Base-by-base conservation (phyloP, 92 coral and sea anemone genomes). In the Pocillopora meandrina region DNA sequence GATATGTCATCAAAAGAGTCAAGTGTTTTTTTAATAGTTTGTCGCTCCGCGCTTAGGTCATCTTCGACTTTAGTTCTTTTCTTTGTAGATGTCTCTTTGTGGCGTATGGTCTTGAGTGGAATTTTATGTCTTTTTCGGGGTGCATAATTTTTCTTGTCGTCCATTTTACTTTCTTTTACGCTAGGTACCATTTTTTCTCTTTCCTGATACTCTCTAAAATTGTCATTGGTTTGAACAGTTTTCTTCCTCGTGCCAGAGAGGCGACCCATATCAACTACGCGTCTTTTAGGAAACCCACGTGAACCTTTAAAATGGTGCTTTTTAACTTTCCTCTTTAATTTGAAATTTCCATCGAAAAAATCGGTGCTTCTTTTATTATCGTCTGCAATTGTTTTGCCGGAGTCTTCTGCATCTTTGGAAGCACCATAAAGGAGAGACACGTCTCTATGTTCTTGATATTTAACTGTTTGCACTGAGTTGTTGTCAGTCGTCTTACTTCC, bases 1-100 rank as follows among this genome's bases (percentile, higher is more conserved):
- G 85, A 91, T 59, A 94, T 61, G 63, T 92, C 91, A 63, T 94
- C 95, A 7, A 94, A 59, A 33, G 74, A 86, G 77, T 81, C 79
- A 16, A 91, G 82, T 0, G 88, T 58, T 57, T 81, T 92, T 16
- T 61, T 90, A 61, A 94, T 94, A 70, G 80, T 90, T 47, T 83
- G 86, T 62, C 95, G 81, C 65, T 84, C 88, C 34, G 67, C 75
- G 56, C 42, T 68, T 12, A 75, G 15, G 15, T 33, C 82, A 47
- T 56, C 77, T 42, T 65, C 84, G 7, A 65, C 65, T 19, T 60
- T 61, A 2, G 63, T 59, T 59, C 82, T 70, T 42, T 65, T 83
- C 21, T 82, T 64, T 31, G 64, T 12, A n/a, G 65, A 76, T 23
- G 65, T 71, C 59, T 26, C 71, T 31, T 62, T 74, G 11, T 74